Evolutionary conservation across 92 coral and sea anemone genomes (phyloP).

Genomic region (Phenganax subtilis): DNA sequence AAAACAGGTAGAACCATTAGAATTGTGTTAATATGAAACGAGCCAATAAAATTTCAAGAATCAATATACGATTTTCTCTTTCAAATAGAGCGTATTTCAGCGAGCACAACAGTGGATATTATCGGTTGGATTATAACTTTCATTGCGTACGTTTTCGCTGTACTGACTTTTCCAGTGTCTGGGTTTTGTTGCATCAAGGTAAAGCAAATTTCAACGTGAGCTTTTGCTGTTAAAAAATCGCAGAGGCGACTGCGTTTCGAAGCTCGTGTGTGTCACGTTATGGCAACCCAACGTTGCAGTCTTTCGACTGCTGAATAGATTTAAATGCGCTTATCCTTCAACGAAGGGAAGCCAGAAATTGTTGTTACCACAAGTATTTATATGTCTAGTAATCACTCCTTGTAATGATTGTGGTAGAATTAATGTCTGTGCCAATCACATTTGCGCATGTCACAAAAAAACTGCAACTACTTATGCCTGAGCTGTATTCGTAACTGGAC

Average conservation of each 20-base stretch:
- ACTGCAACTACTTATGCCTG: no score
- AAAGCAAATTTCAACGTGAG: background rate
- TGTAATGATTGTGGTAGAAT: slow-evolving; percentile 1
- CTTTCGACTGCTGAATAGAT: slow-evolving; percentile 72
- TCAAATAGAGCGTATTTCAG: background rate
- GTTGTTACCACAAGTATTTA: background rate
- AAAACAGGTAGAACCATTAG: background rate
- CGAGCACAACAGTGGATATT: slow-evolving; percentile 40
- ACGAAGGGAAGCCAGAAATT: slow-evolving; percentile 65
- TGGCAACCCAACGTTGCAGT: slow-evolving; percentile 69
- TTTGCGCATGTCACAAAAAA: background rate
- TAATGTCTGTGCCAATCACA: background rate
- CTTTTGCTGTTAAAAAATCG: slow-evolving; percentile 26
- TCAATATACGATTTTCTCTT: background rate
- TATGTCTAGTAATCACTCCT: background rate
- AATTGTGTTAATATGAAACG: background rate
- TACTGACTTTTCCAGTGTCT: slow-evolving; percentile 75
- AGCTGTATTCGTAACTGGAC: no score
- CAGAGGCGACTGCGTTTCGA: slow-evolving; percentile 83
- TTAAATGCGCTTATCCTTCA: slow-evolving; percentile 93
- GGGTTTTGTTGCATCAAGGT: slow-evolving; percentile 94
- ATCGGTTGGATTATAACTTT: slow-evolving; percentile 54
- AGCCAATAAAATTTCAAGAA: background rate
- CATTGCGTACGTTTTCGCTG: slow-evolving; percentile 51
- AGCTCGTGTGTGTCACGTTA: slow-evolving; percentile 59